Evolutionary conservation across 2,797 vertebrate species (phyloP), one percentile per base, ranked within the genome.

Genomic region (Molossus alvarezi): DNA sequence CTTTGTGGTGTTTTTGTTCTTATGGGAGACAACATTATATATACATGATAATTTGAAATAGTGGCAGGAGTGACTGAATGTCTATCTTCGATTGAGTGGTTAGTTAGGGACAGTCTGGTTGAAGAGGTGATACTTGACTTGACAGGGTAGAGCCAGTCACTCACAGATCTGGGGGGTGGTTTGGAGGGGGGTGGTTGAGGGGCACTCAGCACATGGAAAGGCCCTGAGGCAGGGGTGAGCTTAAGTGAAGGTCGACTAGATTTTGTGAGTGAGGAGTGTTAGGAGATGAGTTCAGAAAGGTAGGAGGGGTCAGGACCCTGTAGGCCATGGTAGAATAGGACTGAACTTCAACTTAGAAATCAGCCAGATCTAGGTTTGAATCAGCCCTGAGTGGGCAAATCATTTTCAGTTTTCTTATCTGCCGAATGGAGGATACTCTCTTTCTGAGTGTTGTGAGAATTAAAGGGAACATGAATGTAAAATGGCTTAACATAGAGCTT

Each of bases 1-100:
- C 48, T 13, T 82, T 75, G 23, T 45, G 55, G 29, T 87, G 45
- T 29, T 93, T 84, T 84, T 90, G 15, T 79, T 79, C 45, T 95
- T 37, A 37, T 69, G 2, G 27, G 79, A 87, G 65, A 58, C 33
- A 53, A 48, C 72, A 65, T 1, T 33, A 3, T 53, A 18, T 33
- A 3, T 53, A 18, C 25, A 20, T 13, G 58, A 18, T 58, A 21
- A 25, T 88, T 96, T 81, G 48, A 77, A 71, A 37, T 67, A 5
- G 67, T 53, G 58, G 83, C 37, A 8, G 48, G 76, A 67, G 29
- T 67, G 71, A 88, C 48, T 13, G 55, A 77, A 76, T 18, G 11
- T 33, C 62, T 23, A 1, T 51, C 65, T 71, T 48, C 45, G 55
- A 65, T 86, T 18, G 57, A 60, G 51, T 48, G 69, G 15, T 72